Evolutionary conservation across 2,888 invertebrate genomes (phyloP).

Genomic region (Ochropleura leucogaster): DNA sequence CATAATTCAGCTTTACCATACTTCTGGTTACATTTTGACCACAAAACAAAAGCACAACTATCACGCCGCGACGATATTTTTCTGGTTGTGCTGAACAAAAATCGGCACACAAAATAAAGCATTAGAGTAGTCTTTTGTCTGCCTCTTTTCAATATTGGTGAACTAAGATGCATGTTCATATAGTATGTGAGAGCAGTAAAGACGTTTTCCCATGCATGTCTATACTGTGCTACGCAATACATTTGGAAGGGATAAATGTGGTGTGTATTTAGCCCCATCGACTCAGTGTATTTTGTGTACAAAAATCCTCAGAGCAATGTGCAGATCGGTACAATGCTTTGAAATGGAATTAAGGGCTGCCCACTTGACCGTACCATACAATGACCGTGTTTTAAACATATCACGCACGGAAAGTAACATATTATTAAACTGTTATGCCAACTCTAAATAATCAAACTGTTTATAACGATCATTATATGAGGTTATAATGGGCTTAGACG

Average conservation of each 20-base stretch:
- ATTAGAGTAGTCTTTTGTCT: conserved; percentile 27
- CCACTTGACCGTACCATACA: background rate
- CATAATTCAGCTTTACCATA: too few relatives aligned
- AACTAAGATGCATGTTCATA: conserved; percentile 13
- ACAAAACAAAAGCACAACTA: conserved; percentile 1
- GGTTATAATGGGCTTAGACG: too few relatives aligned
- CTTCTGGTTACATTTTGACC: too few relatives aligned
- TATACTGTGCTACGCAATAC: conserved; percentile 5
- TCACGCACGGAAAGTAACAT: background rate
- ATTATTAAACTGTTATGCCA: background rate
- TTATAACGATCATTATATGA: too few relatives aligned
- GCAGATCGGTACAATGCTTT: background rate
- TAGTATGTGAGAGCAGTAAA: background rate
- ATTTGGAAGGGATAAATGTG: background rate
- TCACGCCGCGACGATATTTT: background rate
- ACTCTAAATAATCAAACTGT: background rate
- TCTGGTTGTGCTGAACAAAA: background rate
- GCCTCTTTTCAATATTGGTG: background rate
- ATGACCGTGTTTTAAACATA: background rate
- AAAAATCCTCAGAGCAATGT: background rate
- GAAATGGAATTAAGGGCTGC: background rate
- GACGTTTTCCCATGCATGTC: conserved; percentile 12
- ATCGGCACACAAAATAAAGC: background rate
- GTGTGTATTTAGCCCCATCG: conserved; percentile 14
- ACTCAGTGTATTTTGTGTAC: background rate